A percentile compares a stretch with the other conserved stretches of the same genome.
These are phyloP conservation scores for Malurus cyaneus DNA, from an alignment of 2,113 vertebrate species.

Conservation along the genomic window DNA sequence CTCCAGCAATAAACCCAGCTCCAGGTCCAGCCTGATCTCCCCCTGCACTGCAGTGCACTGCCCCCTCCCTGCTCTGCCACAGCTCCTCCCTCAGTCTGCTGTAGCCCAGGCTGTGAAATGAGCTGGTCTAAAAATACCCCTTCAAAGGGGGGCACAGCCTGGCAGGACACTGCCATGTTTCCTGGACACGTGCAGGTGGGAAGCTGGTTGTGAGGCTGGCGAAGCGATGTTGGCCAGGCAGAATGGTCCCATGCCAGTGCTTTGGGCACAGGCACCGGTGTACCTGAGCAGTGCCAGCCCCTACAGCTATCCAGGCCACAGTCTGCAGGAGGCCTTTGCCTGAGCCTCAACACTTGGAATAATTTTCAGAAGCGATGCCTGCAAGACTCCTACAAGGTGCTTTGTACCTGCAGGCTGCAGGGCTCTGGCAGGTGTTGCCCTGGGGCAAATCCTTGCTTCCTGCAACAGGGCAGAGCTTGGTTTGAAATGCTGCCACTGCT, in stretches of 20 bases:
- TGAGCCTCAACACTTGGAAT: background rate
- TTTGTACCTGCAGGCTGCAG: background rate
- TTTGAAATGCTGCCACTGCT: background rate
- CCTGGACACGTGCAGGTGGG: background rate
- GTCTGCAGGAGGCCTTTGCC: background rate
- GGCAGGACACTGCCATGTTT: background rate
- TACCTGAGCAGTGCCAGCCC: background rate
- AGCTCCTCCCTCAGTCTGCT: background rate
- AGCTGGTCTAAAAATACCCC: background rate
- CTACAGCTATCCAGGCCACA: slow-evolving; percentile 9
- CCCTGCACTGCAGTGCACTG: background rate
- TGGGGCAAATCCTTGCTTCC: background rate
- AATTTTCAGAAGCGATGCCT: background rate
- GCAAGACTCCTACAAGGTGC: background rate
- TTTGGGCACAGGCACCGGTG: background rate
- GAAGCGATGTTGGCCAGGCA: background rate
- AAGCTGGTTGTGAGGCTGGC: background rate
- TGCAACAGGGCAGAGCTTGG: background rate
- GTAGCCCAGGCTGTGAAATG: background rate
- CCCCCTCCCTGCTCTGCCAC: background rate
- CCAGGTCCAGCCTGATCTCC: background rate
- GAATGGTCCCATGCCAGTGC: background rate
- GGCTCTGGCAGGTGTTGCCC: background rate
- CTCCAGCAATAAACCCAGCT: background rate
- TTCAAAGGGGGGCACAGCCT: background rate